Percentiles rank a stretch among this genome's conserved stretches.
phyloP scores from a whole-genome alignment of 1,140 invertebrate species.

The Nomia melanderi region DNA sequence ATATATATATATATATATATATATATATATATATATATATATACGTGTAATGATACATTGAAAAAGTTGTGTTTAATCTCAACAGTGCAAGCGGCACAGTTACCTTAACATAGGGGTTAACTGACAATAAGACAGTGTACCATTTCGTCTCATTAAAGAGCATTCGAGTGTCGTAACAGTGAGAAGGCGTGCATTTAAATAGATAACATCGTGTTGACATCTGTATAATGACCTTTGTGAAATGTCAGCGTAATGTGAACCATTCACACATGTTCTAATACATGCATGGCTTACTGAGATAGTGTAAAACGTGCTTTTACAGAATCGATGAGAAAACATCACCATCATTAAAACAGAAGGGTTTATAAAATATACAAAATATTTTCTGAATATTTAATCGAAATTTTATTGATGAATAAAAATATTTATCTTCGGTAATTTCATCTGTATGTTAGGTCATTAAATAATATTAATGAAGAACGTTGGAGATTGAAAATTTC shows the following conservation, averaged over 20 bases:
- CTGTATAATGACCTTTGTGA: constrained; percentile 46
- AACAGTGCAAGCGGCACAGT: neutral
- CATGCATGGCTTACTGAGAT: neutral
- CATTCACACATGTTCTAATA: neutral
- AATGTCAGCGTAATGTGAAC: constrained; percentile 38
- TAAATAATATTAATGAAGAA: too few species aligned
- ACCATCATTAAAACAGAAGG: neutral
- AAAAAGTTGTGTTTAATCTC: too few species aligned
- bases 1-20: too few species aligned
- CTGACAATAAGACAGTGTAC: constrained; percentile 3
- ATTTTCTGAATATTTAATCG: too few species aligned
- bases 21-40: too few species aligned
- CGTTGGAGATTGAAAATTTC: too few species aligned
- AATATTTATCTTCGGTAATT: too few species aligned
- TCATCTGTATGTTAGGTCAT: too few species aligned
- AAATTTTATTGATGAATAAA: too few species aligned
- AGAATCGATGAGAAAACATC: neutral
- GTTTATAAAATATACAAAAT: too few species aligned
- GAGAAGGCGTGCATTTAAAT: constrained; percentile 32
- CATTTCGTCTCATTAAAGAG: constrained; percentile 25
- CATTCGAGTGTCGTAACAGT: constrained; percentile 14
- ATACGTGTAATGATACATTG: too few species aligned
- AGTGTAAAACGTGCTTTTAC: neutral
- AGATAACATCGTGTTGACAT: constrained; percentile 51
- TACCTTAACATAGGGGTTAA: neutral